Conservation (phyloP, 1,140 invertebrate genomes). For the Panulirus ornatus region DNA sequence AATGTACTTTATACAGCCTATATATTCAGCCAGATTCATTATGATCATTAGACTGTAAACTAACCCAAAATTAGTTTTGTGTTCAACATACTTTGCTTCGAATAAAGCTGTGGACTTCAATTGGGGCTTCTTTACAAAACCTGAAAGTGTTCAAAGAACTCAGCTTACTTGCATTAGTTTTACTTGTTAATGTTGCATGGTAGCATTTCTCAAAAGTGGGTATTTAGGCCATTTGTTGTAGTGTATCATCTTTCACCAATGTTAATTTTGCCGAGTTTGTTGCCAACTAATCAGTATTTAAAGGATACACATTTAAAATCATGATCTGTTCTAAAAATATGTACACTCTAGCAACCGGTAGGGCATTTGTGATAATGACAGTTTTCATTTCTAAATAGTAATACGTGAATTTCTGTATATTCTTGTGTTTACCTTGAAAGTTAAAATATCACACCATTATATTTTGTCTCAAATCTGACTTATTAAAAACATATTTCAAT, state of each 20-base stretch:
- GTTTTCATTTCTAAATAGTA: background rate
- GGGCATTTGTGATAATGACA: background rate
- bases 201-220: background rate
- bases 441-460: background rate
- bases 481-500: too few species aligned
- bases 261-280: background rate
- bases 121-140: background rate
- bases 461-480: too few species aligned
- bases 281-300: background rate
- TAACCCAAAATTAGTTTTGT: too few species aligned
- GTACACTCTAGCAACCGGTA: background rate
- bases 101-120: background rate
- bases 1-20: background rate
- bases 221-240: background rate
- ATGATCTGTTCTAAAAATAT: background rate
- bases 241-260: background rate
- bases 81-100: background rate
- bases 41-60: background rate
- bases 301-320: background rate
- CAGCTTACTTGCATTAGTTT: too few species aligned
- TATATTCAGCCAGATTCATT: background rate
- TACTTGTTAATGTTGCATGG: too few species aligned
- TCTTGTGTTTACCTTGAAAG: background rate
- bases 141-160: background rate
- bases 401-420: too few species aligned